Conservation (phyloP, 2,888 invertebrate species). For the Dynastes maya region DNA sequence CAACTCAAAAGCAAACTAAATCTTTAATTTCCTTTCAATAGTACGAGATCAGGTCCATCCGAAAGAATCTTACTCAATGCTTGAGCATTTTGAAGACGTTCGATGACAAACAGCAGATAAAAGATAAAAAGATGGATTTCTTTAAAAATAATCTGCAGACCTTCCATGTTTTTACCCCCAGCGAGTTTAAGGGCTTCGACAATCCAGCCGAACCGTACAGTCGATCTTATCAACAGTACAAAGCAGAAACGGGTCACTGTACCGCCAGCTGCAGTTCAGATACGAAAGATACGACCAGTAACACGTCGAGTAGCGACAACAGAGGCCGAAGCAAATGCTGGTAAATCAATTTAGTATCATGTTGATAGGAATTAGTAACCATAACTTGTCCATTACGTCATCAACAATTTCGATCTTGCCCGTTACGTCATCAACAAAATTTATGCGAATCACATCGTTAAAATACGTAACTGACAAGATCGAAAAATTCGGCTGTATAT, state of each 20-base stretch:
- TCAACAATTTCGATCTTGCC: too few relatives aligned
- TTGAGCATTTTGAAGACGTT: conserved; percentile 22
- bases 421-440: too few relatives aligned
- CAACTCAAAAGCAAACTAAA: too few relatives aligned
- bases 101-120: conserved; percentile 1
- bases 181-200: conserved; percentile 3
- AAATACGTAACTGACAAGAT: too few relatives aligned
- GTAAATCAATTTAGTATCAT: neutral
- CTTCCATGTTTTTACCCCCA: conserved; percentile 16
- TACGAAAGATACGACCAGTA: neutral
- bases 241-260: neutral
- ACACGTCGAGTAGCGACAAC: neutral
- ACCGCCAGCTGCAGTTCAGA: conserved; percentile 9
- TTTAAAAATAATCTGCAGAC: neutral
- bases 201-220: conserved; percentile 36
- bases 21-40: neutral
- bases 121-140: neutral
- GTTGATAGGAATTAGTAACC: too few relatives aligned
- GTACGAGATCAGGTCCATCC: conserved; percentile 23
- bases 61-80: conserved; percentile 23
- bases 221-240: conserved; percentile 18
- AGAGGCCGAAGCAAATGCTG: conserved; percentile 9
- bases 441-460: too few relatives aligned
- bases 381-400: too few relatives aligned
- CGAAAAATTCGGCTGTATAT: too few relatives aligned